Conservation (phyloP, 2,888 invertebrate genomes). For the Aricia artaxerxes region DNA sequence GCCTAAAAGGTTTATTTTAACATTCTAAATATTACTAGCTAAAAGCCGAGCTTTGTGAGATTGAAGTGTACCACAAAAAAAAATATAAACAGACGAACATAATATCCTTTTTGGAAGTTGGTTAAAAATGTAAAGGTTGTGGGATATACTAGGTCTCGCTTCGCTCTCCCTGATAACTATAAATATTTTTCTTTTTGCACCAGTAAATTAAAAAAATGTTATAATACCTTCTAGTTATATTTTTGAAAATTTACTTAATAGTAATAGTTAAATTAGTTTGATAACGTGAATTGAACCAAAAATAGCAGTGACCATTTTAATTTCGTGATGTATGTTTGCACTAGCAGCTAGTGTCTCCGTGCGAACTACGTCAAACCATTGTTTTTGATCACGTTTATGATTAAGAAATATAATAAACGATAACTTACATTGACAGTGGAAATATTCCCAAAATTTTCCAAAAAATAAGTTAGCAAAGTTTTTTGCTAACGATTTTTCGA, state of each 20-base stretch:
- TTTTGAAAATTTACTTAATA: not conserved
- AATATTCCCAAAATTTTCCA: not conserved
- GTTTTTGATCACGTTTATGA: not conserved
- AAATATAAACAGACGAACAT: too few relatives aligned
- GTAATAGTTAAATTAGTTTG: constrained; percentile 47
- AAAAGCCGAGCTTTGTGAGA: too few relatives aligned
- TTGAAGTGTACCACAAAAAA: too few relatives aligned
- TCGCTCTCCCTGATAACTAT: too few relatives aligned
- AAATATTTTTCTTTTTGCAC: too few relatives aligned
- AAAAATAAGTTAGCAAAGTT: not conserved
- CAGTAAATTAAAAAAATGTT: too few relatives aligned
- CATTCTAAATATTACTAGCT: too few relatives aligned
- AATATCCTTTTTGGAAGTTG: too few relatives aligned
- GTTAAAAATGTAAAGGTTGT: too few relatives aligned
- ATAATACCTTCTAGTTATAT: too few relatives aligned
- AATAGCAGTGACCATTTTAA: not conserved
- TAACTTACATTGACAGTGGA: not conserved
- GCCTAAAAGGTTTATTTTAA: too few relatives aligned
- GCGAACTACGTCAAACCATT: not conserved
- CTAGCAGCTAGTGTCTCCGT: not conserved
- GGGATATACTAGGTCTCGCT: too few relatives aligned
- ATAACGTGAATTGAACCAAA: not conserved
- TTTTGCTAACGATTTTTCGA: not conserved
- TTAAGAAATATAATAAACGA: not conserved
- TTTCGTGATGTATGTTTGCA: not conserved